Conservation (phyloP, 2,113 vertebrate genomes). For the Porphyrio hochstetteri region DNA sequence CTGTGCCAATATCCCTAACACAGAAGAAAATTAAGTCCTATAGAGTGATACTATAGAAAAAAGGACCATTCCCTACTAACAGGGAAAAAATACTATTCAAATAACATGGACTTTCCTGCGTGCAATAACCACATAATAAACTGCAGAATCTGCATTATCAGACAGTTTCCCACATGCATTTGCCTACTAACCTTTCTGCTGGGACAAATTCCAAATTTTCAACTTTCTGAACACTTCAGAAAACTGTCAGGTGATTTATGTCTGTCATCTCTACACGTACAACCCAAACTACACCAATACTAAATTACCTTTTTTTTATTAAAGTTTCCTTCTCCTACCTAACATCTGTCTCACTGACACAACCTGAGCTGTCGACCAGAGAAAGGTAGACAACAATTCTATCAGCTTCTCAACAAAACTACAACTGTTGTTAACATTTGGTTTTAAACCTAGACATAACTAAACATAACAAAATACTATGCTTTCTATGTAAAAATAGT, state of each 20-base stretch:
- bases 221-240: not conserved
- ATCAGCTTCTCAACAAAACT: not conserved
- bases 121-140: not conserved
- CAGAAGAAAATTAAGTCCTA: not conserved
- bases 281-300: not conserved
- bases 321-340: not conserved
- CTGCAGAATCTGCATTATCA: not conserved
- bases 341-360: not conserved
- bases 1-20: not conserved
- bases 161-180: not conserved
- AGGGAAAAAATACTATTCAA: not conserved
- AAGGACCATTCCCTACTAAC: not conserved
- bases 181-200: not conserved
- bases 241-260: slow-evolving; percentile 8
- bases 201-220: not conserved
- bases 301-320: slow-evolving; percentile 5
- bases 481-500: not conserved
- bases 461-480: not conserved
- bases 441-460: not conserved
- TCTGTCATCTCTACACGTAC: not conserved
- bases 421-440: not conserved
- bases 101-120: not conserved
- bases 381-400: not conserved
- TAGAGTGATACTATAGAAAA: not conserved
- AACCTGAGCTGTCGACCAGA: not conserved